Evolutionary conservation across 2,113 vertebrate species (phyloP), one percentile per base, ranked within the genome.

Genomic region (Chaetura pelagica): DNA sequence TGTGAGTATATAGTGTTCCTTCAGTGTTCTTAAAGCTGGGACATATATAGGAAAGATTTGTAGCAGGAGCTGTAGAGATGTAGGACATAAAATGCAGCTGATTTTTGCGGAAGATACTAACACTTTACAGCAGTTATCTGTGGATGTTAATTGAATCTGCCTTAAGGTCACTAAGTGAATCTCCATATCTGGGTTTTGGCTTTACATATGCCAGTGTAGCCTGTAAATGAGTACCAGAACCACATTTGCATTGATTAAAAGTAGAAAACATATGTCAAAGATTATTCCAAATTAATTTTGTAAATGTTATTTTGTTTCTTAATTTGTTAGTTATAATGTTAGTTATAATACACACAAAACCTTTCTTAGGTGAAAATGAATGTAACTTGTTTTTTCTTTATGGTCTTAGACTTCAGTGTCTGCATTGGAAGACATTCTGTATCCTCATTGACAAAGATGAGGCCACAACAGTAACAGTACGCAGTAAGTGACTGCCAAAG

Each of bases 91-190:
- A 91, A 83, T 20, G 20, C 5, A 80, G 35, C 27, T 71, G 32
- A 59, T 61, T 16, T 44, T 88, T 86, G 27, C 74, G 58, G 64
- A 94, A 89, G 52, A 84, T 55, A 58, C 3, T 69, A 34, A 55
- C 18, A 6, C 35, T 61, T 90, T 80, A 88, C 84, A 95, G 38
- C 38, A 86, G 34, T 78, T 78, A 20, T 23, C 77, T 71, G 49
- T 42, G 44, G 58, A 84, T 92, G 72, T 86, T 84, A 76, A 95
- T 80, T 55, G 84, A 61, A 86, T 88, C 29, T 86, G 42, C 84
- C 48, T 93, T 84, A 78, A 92, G 68, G 78, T 94, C 61, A 61
- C 42, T 84, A 86, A 88, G 10, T 87, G 61, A 92, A 88, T 89
- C 69, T 87, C 24, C 1, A 3, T 75, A 49, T 95, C 71, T 91